These are phyloP conservation scores for Ctenodactylus gundi DNA, from an alignment of 2,113 vertebrate species.

Conservation along the genomic window DNA sequence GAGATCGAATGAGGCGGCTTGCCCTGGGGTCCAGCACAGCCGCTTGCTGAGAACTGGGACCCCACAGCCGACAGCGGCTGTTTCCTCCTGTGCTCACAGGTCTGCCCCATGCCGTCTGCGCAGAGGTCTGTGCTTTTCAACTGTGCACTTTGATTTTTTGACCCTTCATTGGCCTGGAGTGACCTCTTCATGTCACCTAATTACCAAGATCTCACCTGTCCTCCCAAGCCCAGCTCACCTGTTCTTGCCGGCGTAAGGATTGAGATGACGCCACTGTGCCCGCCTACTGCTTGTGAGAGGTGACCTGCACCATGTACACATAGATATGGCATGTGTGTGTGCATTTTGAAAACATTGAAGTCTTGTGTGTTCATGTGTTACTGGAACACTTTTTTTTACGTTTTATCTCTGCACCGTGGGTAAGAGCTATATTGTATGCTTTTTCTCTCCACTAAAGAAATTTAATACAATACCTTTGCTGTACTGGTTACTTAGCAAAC, in stretches of 20 bases:
- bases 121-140: not conserved
- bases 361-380: not conserved
- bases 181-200: not conserved
- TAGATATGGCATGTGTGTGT: not conserved
- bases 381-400: not conserved
- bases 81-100: not conserved
- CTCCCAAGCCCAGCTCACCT: not conserved
- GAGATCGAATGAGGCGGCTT: not conserved
- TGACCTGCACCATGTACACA: not conserved
- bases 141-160: not conserved
- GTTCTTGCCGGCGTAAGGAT: not conserved
- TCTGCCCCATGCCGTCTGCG: accelerated
- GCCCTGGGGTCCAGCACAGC: not conserved
- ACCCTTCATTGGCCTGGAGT: not conserved
- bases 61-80: not conserved
- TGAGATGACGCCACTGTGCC: not conserved
- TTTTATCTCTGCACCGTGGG: not conserved
- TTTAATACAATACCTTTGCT: not conserved
- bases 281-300: not conserved
- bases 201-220: not conserved
- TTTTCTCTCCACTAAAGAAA: not conserved
- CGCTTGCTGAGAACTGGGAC: not conserved
- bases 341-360: not conserved
- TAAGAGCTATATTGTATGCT: not conserved
- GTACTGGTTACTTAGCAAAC: not conserved